Conservation (phyloP, 2,113 vertebrate genomes). For the Clupea harengus region DNA sequence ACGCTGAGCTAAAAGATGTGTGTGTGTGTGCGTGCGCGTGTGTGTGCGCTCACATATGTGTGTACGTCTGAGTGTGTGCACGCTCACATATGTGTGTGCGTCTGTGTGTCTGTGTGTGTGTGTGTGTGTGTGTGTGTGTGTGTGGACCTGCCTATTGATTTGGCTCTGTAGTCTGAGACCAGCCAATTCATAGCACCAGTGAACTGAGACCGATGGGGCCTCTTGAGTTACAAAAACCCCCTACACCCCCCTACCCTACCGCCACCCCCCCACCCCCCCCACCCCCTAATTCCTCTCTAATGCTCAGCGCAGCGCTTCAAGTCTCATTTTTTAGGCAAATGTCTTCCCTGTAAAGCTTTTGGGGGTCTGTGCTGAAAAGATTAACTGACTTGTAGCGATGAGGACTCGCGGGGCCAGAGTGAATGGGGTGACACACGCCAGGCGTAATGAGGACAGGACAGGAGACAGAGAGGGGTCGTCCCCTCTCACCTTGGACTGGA, state of each 20-base stretch:
- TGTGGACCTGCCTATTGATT: constrained; percentile 65
- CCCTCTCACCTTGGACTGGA: too few species aligned
- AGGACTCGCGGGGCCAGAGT: neutral
- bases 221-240: constrained; percentile 71
- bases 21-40: too few species aligned
- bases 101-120: neutral
- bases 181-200: constrained; percentile 74
- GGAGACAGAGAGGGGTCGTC: neutral
- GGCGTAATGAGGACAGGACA: neutral
- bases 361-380: neutral
- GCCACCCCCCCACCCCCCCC: neutral
- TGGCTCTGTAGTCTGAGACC: constrained; percentile 71
- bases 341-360: neutral
- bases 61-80: too few species aligned
- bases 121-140: constrained; percentile 24
- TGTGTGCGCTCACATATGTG: neutral
- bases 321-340: neutral
- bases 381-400: neutral
- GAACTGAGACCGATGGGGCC: constrained; percentile 72
- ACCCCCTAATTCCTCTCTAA: constrained; percentile 28
- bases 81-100: neutral
- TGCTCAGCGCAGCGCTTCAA: neutral
- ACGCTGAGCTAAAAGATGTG: too few species aligned
- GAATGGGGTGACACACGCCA: neutral
- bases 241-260: constrained; percentile 43